These are phyloP conservation scores for Sylvia atricapilla DNA, from an alignment of 2,113 vertebrate genomes.

Conservation along the genomic window DNA sequence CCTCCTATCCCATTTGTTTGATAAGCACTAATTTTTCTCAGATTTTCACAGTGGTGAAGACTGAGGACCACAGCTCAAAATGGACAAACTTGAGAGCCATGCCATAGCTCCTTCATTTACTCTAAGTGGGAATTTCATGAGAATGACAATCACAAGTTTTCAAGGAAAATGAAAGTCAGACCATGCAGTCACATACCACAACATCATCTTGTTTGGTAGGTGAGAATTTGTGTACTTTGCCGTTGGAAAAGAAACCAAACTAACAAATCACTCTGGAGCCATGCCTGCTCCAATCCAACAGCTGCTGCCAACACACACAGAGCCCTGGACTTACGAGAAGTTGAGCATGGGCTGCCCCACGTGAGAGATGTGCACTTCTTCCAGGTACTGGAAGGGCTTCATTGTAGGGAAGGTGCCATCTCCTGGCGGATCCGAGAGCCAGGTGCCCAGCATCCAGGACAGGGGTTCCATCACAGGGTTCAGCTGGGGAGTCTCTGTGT, in stretches of 20 bases:
- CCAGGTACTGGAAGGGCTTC: constrained; percentile 87
- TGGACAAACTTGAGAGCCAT: background rate
- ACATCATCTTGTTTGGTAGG: too few species aligned
- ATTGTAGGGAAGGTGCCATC: constrained; percentile 84
- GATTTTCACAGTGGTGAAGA: background rate
- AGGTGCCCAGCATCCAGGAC: constrained; percentile 93
- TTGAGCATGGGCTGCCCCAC: constrained; percentile 94
- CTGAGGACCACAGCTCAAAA: background rate
- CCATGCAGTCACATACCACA: background rate
- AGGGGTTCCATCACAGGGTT: constrained; percentile 84
- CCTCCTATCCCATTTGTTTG: background rate
- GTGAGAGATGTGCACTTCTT: constrained; percentile 86
- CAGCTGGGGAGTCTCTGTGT: constrained; percentile 74
- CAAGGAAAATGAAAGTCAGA: background rate
- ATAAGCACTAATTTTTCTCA: background rate
- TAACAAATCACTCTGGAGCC: background rate
- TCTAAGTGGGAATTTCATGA: background rate
- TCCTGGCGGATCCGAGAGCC: constrained; percentile 88
- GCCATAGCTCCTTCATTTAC: background rate
- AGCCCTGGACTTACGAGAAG: constrained; percentile 80
- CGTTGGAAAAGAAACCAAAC: background rate
- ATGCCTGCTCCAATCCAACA: background rate
- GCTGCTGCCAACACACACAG: background rate
- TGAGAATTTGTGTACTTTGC: background rate
- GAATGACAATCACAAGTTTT: background rate